phyloP scores from a whole-genome alignment of 2,888 invertebrate species.

The Steromphala cineraria region DNA sequence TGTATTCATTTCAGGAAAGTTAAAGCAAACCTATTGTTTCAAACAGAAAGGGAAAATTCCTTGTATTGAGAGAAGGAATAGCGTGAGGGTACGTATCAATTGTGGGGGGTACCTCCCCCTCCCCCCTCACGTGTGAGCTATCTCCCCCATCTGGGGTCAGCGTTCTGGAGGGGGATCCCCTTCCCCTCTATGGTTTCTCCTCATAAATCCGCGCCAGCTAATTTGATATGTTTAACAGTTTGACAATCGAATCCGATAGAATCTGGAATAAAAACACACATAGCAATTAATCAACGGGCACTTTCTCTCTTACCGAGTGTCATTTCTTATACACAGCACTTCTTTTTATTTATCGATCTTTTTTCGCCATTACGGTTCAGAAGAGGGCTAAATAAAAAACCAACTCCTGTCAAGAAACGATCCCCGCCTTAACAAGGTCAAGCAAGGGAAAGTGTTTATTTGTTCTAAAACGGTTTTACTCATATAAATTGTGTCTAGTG shows the following conservation, averaged over 20 bases:
- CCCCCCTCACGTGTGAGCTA: background rate
- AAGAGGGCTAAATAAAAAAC: background rate
- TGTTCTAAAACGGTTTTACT: background rate
- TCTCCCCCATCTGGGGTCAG: background rate
- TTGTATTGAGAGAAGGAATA: background rate
- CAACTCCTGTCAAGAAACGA: background rate
- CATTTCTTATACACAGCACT: background rate
- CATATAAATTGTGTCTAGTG: background rate
- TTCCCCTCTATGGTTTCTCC: background rate
- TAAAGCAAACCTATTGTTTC: background rate
- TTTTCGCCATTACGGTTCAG: background rate
- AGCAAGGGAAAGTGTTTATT: background rate
- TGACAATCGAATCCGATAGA: background rate
- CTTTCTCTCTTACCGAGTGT: background rate
- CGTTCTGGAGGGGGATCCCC: background rate
- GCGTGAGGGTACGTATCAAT: too few species aligned
- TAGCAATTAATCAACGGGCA: background rate
- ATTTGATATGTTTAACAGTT: slow-evolving; percentile 2
- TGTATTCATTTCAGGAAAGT: background rate
- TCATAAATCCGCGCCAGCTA: background rate
- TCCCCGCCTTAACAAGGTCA: background rate
- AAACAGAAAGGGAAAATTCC: background rate
- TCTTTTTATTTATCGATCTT: background rate
- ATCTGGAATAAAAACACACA: background rate
- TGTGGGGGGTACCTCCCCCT: background rate